A percentile compares a stretch with the other conserved stretches of the same genome.
phyloP scores from a whole-genome alignment of 2,113 vertebrate species.

The Axis porcinus region DNA sequence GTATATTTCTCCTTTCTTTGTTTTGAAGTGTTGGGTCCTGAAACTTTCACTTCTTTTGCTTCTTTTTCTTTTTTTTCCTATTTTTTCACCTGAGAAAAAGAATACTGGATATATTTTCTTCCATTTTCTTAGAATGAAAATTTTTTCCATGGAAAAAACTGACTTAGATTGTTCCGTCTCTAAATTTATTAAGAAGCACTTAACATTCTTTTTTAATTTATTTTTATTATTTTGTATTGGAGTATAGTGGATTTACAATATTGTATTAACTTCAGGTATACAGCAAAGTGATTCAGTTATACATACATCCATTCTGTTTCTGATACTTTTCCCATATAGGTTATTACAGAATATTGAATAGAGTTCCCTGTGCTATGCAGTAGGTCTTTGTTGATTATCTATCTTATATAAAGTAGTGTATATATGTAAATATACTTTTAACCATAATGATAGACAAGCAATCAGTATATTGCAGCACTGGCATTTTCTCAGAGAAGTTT shows the following conservation, averaged over 20 bases:
- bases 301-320: not conserved
- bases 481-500: not conserved
- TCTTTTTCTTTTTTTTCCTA: constrained; percentile 1
- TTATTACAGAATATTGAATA: not conserved
- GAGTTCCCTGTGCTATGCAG: not conserved
- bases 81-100: constrained; percentile 14
- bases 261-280: not conserved
- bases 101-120: not conserved
- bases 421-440: not conserved
- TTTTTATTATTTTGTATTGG: not conserved
- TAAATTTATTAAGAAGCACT: not conserved
- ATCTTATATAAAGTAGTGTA: not conserved
- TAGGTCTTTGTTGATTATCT: not conserved
- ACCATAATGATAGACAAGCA: not conserved
- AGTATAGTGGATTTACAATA: not conserved
- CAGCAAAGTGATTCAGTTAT: not conserved
- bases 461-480: not conserved
- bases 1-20: not conserved
- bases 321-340: not conserved
- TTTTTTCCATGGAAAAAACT: not conserved
- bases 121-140: not conserved
- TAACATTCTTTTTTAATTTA: not conserved
- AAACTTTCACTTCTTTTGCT: not conserved
- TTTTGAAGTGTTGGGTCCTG: not conserved
- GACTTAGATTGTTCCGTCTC: not conserved